phyloP scores from a whole-genome alignment of 1,140 invertebrate species.

The Diuraphis noxia region DNA sequence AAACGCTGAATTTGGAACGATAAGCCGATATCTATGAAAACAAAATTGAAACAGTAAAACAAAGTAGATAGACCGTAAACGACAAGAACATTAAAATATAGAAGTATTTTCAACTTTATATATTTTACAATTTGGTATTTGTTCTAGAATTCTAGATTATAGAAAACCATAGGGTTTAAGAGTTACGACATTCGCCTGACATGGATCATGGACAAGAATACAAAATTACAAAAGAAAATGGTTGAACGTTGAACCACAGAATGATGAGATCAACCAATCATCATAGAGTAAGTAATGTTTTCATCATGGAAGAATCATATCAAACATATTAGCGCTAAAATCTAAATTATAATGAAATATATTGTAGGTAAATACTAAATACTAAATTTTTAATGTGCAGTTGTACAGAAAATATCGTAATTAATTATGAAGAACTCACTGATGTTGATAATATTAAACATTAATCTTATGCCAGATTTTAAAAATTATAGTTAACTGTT shows the following conservation, averaged over 20 bases:
- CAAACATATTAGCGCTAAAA: not conserved
- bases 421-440: no score
- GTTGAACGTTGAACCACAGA: not conserved
- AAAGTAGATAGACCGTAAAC: not conserved
- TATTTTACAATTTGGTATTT: not conserved
- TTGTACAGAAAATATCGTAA: no score
- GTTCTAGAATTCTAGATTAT: not conserved
- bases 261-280: not conserved
- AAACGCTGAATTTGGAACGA: not conserved
- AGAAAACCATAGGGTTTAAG: not conserved
- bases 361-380: not conserved
- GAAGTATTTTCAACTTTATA: no score
- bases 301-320: not conserved
- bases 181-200: not conserved
- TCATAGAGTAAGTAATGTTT: not conserved
- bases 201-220: not conserved
- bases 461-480: no score
- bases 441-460: no score
- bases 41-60: not conserved
- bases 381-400: no score
- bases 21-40: not conserved
- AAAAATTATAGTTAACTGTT: no score
- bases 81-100: not conserved
- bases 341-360: not conserved
- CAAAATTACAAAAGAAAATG: conserved; percentile 29